A percentile compares a stretch with the other conserved stretches of the same genome.
Evolutionary conservation across 2,797 vertebrate species (phyloP).

Genomic region (Clamator glandarius): DNA sequence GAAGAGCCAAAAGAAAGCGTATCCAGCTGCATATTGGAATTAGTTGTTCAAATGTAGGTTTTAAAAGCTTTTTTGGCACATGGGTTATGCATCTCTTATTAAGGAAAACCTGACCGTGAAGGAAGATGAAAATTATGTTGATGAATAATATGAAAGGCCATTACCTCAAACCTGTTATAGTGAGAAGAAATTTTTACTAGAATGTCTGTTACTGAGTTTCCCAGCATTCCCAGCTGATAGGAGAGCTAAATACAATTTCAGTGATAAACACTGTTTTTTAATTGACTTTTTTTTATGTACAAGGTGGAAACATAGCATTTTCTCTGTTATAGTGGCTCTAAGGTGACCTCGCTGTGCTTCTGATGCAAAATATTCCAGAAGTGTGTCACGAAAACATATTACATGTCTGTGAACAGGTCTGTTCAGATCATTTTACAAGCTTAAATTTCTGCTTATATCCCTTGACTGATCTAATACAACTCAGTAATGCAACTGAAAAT

Average conservation of each 20-base stretch:
- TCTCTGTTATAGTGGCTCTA: not conserved
- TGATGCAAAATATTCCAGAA: not conserved
- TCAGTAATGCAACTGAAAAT: not conserved
- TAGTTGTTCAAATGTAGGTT: not conserved
- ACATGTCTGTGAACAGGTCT: slow-evolving; percentile 20
- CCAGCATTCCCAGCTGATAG: not conserved
- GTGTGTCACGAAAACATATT: not conserved
- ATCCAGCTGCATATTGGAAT: not conserved
- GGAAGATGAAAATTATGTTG: slow-evolving; percentile 2
- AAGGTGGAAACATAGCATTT: not conserved
- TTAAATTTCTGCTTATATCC: not conserved
- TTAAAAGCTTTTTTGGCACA: slow-evolving; percentile 68
- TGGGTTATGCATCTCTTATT: not conserved
- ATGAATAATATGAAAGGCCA: not conserved
- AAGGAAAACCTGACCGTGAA: not conserved
- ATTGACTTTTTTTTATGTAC: not conserved
- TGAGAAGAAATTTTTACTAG: slow-evolving; percentile 38
- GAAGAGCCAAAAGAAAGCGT: not conserved
- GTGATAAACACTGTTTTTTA: not conserved
- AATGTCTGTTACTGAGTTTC: slow-evolving; percentile 21
- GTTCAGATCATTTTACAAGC: slow-evolving; percentile 30
- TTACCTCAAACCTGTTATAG: not conserved
- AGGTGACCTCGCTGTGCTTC: not conserved
- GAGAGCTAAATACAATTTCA: not conserved
- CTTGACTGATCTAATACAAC: not conserved